Conservation (phyloP, 2,888 invertebrate species). For the Pilophorus perplexus region DNA sequence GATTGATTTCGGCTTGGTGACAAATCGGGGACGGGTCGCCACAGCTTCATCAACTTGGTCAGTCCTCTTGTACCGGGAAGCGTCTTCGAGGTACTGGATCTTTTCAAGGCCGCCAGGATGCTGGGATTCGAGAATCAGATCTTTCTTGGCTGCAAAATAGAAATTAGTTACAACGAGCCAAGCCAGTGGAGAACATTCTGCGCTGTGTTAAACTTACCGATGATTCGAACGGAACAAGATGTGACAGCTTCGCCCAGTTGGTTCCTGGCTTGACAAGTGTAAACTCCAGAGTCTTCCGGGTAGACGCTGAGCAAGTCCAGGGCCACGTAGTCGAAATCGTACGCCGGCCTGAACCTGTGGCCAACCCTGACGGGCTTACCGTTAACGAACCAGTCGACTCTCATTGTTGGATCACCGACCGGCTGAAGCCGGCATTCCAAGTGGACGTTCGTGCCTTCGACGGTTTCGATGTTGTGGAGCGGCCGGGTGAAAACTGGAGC, state of each 20-base stretch:
- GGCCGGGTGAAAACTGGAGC: slow-evolving; percentile 84
- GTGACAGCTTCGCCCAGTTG: slow-evolving; percentile 92
- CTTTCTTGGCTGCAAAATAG: slow-evolving; percentile 68
- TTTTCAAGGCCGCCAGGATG: slow-evolving; percentile 89
- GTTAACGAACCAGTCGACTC: slow-evolving; percentile 94
- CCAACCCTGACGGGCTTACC: slow-evolving; percentile 89
- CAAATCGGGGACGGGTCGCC: slow-evolving; percentile 78
- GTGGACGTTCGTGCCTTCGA: slow-evolving; percentile 88
- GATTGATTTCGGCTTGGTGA: slow-evolving; percentile 82
- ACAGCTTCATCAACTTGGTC: slow-evolving; percentile 79
- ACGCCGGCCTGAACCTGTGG: slow-evolving; percentile 82
- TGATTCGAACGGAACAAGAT: slow-evolving; percentile 83
- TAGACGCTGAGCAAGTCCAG: slow-evolving; percentile 93
- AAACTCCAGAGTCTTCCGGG: slow-evolving; percentile 95
- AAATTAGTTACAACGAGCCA: too few relatives aligned
- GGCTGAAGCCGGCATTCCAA: slow-evolving; percentile 88
- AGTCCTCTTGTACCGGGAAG: slow-evolving; percentile 77
- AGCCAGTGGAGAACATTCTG: too few relatives aligned
- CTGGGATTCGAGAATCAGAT: slow-evolving; percentile 81
- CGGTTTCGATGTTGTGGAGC: slow-evolving; percentile 82
- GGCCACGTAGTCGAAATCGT: slow-evolving; percentile 96
- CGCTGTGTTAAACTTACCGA: slow-evolving; percentile 54
- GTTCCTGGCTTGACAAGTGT: slow-evolving; percentile 92
- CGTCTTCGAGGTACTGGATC: slow-evolving; percentile 86
- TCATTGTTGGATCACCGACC: slow-evolving; percentile 87